phyloP scores from a whole-genome alignment of 1,140 invertebrate genomes.

The Sogatella furcifera region DNA sequence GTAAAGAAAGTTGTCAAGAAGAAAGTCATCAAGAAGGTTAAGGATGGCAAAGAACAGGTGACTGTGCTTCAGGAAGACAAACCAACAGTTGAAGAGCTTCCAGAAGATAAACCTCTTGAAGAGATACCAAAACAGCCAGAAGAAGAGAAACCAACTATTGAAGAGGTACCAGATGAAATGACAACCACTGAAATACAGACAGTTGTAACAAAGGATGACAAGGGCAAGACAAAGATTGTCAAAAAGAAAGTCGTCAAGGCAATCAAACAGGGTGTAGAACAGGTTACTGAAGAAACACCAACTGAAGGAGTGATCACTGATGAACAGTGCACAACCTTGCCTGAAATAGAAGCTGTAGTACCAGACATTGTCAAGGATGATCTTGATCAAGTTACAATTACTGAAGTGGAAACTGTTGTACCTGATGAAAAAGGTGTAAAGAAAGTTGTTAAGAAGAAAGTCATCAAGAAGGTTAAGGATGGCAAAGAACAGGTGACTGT shows the following conservation, averaged over 20 bases:
- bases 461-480: constrained; percentile 19
- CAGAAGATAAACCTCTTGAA: constrained; percentile 15
- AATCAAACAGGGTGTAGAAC: no score
- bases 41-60: constrained; percentile 12
- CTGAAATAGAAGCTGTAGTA: no score
- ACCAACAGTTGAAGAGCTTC: background rate
- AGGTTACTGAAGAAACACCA: no score
- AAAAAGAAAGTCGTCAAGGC: constrained; percentile 27
- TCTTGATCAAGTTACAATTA: no score
- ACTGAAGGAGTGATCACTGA: no score
- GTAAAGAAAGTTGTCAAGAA: constrained; percentile 29
- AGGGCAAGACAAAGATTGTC: constrained; percentile 20
- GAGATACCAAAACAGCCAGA: constrained; percentile 10
- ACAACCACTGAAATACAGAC: no score
- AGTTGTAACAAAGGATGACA: background rate
- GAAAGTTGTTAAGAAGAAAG: constrained; percentile 31
- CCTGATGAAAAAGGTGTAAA: constrained; percentile 17
- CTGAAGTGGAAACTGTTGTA: constrained; percentile 12
- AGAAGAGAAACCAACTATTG: constrained; percentile 14
- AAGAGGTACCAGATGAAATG: constrained; percentile 26
- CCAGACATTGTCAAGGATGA: no score
- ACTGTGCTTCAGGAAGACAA: background rate
- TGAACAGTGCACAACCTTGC: no score
- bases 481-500: constrained; percentile 11
- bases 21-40: constrained; percentile 24